phyloP scores from a whole-genome alignment of 2,113 vertebrate genomes.

The Girardinichthys multiradiatus region DNA sequence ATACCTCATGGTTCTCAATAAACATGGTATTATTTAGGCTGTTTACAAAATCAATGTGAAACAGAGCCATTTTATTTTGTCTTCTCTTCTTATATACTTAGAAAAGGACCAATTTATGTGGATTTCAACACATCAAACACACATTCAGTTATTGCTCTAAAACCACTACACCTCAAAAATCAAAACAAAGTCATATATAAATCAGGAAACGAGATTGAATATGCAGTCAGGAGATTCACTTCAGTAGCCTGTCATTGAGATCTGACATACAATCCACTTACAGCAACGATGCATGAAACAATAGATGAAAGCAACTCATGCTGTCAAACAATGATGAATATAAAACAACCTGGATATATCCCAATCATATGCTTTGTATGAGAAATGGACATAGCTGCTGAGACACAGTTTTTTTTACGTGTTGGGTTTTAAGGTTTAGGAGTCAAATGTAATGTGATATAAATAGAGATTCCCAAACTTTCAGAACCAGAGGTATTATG shows the following conservation, averaged over 20 bases:
- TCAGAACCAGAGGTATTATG: too few species aligned
- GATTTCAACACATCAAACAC: neutral
- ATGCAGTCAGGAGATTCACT: constrained; percentile 16
- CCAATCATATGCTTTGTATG: neutral
- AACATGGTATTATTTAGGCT: neutral
- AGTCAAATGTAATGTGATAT: neutral
- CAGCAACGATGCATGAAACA: constrained; percentile 33
- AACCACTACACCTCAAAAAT: constrained; percentile 4
- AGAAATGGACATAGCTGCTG: neutral
- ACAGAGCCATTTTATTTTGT: neutral
- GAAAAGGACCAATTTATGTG: neutral
- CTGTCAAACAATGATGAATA: constrained; percentile 16
- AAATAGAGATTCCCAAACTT: neutral
- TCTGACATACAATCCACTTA: constrained; percentile 25
- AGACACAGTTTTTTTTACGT: neutral
- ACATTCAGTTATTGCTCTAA: neutral
- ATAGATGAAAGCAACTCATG: constrained; percentile 12
- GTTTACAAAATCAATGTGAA: neutral
- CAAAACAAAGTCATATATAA: constrained; percentile 18
- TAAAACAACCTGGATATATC: constrained; percentile 17
- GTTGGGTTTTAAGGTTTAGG: neutral
- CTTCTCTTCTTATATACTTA: neutral
- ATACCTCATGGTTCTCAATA: neutral
- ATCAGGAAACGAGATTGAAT: constrained; percentile 20
- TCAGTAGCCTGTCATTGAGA: constrained; percentile 22